Conservation (phyloP, 2,888 invertebrate species). For the Tanytarsus gracilentus region DNA sequence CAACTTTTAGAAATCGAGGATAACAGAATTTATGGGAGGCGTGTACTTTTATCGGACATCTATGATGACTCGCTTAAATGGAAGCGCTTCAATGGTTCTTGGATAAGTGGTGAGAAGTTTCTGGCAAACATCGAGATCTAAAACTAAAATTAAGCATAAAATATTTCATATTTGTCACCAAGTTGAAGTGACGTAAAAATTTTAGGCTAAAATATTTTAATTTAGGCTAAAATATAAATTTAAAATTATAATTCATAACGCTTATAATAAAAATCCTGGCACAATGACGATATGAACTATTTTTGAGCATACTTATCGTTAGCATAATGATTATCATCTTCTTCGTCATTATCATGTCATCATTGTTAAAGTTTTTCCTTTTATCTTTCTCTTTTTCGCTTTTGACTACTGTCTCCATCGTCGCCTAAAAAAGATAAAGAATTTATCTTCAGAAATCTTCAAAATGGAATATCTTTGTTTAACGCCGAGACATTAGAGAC, state of each 20-base stretch:
- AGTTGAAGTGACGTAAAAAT: too few species aligned
- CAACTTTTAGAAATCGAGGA: constrained; percentile 45
- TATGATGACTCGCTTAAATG: constrained; percentile 48
- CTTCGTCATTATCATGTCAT: background rate
- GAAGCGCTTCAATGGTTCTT: constrained; percentile 65
- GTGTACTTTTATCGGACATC: constrained; percentile 61
- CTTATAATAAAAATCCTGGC: too few species aligned
- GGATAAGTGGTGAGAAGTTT: constrained; percentile 63
- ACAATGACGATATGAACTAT: too few species aligned
- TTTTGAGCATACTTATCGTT: too few species aligned
- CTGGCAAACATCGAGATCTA: too few species aligned
- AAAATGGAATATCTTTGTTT: constrained; percentile 70
- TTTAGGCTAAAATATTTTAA: too few species aligned
- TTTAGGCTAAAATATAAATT: too few species aligned
- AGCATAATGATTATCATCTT: background rate
- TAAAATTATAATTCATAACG: too few species aligned
- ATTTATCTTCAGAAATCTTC: constrained; percentile 64
- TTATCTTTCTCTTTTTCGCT: background rate
- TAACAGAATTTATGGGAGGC: constrained; percentile 55
- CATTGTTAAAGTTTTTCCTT: background rate
- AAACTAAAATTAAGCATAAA: too few species aligned
- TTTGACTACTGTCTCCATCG: background rate
- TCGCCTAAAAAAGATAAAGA: constrained; percentile 53
- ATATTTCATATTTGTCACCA: too few species aligned
- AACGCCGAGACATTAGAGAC: constrained; percentile 68